Base-by-base conservation (phyloP, 2,888 invertebrate species). In the Synanthedon vespiformis region DNA sequence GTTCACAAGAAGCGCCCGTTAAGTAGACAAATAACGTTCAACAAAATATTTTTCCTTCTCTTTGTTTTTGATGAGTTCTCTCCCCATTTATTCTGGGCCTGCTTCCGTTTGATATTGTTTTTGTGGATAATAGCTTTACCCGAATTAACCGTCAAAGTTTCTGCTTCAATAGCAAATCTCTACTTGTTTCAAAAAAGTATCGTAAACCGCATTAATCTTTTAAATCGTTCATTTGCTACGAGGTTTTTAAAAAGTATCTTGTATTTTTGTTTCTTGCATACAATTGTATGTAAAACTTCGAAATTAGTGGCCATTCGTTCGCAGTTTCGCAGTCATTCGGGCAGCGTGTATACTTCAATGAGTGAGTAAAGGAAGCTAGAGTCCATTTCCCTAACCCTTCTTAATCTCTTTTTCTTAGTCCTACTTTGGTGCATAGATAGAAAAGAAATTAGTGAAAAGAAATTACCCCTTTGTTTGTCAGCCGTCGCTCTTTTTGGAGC, bases 51-150 rank as follows among this genome's bases (percentile, higher is more conserved):
- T 67, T 68, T 61, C 63, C 58, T 58, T 61, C 54, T 56, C 58
- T 62, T 64, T 64, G 62, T 67, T 69, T 63, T 62, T 65, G 62
- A 68, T 61, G 65, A 70, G 66, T 61, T 65, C 57, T 58, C 57
- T 53, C 51, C 49, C 51, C 57, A 56, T 58, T 61, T 59, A 56
- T 61, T 59, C 57, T 55, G 54, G 53, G 54, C 16, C 49, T 49
- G 55, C 54, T 58, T 58, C 56, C 52, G 55, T 61, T 60, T 60
- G 55, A 59, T 61, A 59, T 58, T 56, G 54, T 60, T 59, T 58
- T 54, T 47, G 52, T 18, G 48, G 53, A 54, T 53, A 53, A 18
- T 48, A 53, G 47, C 50, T 54, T 54, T 56, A 57, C 48, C 52
- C 51, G 53, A 57, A 57, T 58, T 57, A 58, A 58, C 58, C 54